Conservation (phyloP, 2,888 invertebrate genomes). For the Euclidia mi region DNA sequence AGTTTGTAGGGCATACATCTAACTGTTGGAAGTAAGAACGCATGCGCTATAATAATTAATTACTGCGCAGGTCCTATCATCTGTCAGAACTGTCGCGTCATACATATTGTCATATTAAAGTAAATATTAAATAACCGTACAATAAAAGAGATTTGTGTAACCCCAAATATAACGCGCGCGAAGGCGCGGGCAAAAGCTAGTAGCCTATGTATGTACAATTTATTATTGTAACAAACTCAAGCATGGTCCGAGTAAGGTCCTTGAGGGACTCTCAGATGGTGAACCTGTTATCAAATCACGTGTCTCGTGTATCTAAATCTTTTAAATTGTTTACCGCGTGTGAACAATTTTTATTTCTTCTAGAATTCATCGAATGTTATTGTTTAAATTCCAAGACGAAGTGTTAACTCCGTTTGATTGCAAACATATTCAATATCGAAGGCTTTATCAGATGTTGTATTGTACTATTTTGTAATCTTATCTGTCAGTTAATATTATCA, state of each 20-base stretch:
- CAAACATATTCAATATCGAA: not conserved
- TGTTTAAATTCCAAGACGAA: not conserved
- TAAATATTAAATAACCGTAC: too few species aligned
- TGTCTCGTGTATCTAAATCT: slow-evolving; percentile 5
- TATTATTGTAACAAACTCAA: not conserved
- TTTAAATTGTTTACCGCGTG: not conserved
- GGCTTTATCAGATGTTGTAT: slow-evolving; percentile 6
- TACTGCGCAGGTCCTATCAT: too few species aligned
- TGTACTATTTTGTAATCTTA: slow-evolving; percentile 17
- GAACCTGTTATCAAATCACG: slow-evolving; percentile 9
- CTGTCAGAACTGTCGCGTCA: too few species aligned
- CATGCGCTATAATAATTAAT: too few species aligned
- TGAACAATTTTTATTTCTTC: slow-evolving; percentile 4
- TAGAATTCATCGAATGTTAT: slow-evolving; percentile 9
- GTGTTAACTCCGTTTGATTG: slow-evolving; percentile 4
- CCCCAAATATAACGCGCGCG: too few species aligned
- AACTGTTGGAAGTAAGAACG: too few species aligned
- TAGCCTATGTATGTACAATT: too few species aligned
- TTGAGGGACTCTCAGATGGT: not conserved
- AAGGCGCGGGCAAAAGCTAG: too few species aligned
- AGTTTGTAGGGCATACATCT: too few species aligned
- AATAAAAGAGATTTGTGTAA: too few species aligned
- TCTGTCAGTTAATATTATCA: slow-evolving; percentile 8
- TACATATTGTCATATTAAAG: too few species aligned
- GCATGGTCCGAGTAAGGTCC: not conserved